phyloP scores from a whole-genome alignment of 1,140 invertebrate genomes.

The Microplitis mediator region DNA sequence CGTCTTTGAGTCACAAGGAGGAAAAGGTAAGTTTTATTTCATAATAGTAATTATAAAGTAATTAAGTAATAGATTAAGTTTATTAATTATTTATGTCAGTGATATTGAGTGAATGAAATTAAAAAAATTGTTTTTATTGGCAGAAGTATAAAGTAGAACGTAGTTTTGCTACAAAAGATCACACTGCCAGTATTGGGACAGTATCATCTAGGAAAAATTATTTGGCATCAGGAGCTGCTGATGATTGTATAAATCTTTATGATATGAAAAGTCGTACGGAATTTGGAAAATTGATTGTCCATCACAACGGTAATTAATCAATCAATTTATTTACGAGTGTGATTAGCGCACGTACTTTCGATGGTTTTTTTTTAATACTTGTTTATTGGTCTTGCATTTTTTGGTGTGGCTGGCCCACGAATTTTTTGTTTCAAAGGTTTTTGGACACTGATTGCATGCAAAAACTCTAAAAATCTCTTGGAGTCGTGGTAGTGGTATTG shows the following conservation, averaged over 20 bases:
- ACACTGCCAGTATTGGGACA: slow-evolving; percentile 78
- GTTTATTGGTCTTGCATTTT: too few relatives aligned
- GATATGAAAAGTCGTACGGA: slow-evolving; percentile 80
- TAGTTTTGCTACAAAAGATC: slow-evolving; percentile 87
- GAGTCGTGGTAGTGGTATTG: too few relatives aligned
- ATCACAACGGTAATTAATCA: slow-evolving; percentile 76
- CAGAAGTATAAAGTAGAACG: slow-evolving; percentile 67
- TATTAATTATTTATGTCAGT: slow-evolving; percentile 6
- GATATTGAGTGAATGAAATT: neutral
- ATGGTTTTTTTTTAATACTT: too few relatives aligned
- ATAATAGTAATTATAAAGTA: too few relatives aligned
- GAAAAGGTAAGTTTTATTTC: slow-evolving; percentile 49
- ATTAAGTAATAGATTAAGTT: slow-evolving; percentile 4
- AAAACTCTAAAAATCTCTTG: too few relatives aligned
- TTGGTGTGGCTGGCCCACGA: too few relatives aligned
- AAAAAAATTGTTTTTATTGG: slow-evolving; percentile 38
- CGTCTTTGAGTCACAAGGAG: slow-evolving; percentile 48
- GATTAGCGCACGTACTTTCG: too few relatives aligned
- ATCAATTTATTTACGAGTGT: too few relatives aligned
- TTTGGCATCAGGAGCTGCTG: slow-evolving; percentile 84
- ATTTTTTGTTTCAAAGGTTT: too few relatives aligned
- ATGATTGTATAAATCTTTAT: slow-evolving; percentile 87
- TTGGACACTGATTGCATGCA: too few relatives aligned
- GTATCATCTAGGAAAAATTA: slow-evolving; percentile 73
- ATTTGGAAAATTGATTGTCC: slow-evolving; percentile 76